Conservation (phyloP, 1,140 invertebrate genomes). For the Orius laevigatus region DNA sequence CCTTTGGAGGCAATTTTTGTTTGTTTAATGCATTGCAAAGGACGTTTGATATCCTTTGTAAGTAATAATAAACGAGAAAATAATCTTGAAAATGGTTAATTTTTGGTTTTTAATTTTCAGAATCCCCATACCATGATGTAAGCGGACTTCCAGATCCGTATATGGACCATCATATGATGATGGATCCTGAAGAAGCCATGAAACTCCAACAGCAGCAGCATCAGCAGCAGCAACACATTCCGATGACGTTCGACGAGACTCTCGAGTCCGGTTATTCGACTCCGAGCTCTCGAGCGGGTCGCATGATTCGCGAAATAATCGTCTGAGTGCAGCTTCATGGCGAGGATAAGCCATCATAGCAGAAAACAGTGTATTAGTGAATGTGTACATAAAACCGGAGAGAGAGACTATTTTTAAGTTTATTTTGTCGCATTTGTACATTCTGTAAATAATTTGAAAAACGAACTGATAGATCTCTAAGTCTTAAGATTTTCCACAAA, state of each 20-base stretch:
- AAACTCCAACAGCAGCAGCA: conserved; percentile 32
- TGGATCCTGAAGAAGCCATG: conserved; percentile 32
- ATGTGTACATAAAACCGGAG: conserved; percentile 7
- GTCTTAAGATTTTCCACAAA: too few species aligned
- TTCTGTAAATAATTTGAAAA: too few species aligned
- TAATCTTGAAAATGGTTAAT: background rate
- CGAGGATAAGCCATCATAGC: background rate
- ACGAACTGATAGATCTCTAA: too few species aligned
- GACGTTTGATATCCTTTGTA: conserved; percentile 7
- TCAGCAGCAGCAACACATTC: conserved; percentile 57
- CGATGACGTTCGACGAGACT: conserved; percentile 77
- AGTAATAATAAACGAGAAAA: too few species aligned
- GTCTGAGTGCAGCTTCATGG: conserved; percentile 41
- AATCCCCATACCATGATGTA: conserved; percentile 83
- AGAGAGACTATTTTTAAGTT: conserved; percentile 8
- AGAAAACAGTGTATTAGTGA: background rate
- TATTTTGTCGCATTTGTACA: conserved; percentile 7
- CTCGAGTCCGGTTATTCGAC: conserved; percentile 84
- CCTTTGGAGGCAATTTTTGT: background rate
- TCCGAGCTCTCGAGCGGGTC: conserved; percentile 70
- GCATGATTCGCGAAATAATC: conserved; percentile 87
- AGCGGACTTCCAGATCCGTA: conserved; percentile 77
- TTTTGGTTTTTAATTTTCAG: conserved; percentile 31
- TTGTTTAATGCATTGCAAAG: conserved; percentile 3
- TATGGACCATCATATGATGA: conserved; percentile 57